Percentiles rank a stretch among this genome's conserved stretches.
Conservation (phyloP, 2,797 vertebrate species). For the Triplophysa bombifrons region DNA sequence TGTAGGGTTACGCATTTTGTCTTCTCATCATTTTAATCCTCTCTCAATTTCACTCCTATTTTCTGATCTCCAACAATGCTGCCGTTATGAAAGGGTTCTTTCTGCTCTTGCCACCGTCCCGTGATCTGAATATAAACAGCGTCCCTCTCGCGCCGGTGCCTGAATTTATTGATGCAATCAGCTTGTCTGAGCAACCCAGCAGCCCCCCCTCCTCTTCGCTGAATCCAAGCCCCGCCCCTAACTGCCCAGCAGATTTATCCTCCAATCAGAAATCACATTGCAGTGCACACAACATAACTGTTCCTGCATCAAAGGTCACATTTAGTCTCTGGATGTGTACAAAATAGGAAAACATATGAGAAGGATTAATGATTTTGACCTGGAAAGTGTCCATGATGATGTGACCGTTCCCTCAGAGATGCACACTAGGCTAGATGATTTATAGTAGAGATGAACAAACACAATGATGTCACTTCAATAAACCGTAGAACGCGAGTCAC, state of each 20-base stretch:
- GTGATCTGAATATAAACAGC: conserved; percentile 74
- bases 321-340: conserved; percentile 13
- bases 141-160: conserved; percentile 47
- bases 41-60: conserved; percentile 34
- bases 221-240: conserved; percentile 10
- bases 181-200: conserved; percentile 67
- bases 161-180: conserved; percentile 73
- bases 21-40: conserved; percentile 1
- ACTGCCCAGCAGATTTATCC: conserved; percentile 64
- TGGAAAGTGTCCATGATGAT: conserved; percentile 16
- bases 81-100: conserved; percentile 65
- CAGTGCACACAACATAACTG: not conserved
- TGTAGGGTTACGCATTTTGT: not conserved
- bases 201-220: conserved; percentile 59
- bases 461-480: not conserved
- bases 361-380: conserved; percentile 30
- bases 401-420: not conserved
- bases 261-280: conserved; percentile 49
- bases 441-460: conserved; percentile 19
- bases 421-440: not conserved
- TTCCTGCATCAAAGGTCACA: conserved; percentile 32
- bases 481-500: not conserved
- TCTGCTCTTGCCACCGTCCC: conserved; percentile 46
- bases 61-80: conserved; percentile 66
- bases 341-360: not conserved